These are phyloP conservation scores for Loriculus beryllinus DNA, from an alignment of 2,797 vertebrate species.

Conservation along the genomic window DNA sequence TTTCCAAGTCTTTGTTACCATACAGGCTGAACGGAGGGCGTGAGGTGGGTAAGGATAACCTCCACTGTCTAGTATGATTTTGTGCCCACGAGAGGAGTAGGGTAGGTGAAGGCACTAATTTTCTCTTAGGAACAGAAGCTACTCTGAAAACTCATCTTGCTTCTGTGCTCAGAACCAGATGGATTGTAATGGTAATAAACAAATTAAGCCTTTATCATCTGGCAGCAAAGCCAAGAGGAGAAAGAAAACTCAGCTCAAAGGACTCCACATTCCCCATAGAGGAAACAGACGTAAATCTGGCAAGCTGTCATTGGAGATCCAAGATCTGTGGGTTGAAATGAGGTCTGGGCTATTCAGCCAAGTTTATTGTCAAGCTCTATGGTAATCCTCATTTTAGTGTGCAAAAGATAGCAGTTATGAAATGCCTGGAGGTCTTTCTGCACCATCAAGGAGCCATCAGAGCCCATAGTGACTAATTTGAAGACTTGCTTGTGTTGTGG, in stretches of 20 bases:
- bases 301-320: conserved; percentile 6
- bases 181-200: conserved; percentile 45
- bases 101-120: neutral
- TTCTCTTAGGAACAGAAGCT: conserved; percentile 38
- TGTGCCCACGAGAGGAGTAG: neutral
- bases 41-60: neutral
- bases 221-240: conserved; percentile 43
- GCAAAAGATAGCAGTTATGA: neutral
- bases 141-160: conserved; percentile 6
- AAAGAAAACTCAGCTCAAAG: conserved; percentile 44
- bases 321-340: conserved; percentile 13
- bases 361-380: neutral
- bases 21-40: neutral
- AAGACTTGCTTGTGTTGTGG: neutral
- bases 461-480: neutral
- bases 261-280: conserved; percentile 24
- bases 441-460: neutral
- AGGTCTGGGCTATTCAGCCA: conserved; percentile 21
- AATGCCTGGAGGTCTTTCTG: neutral
- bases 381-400: neutral
- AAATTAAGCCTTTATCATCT: conserved; percentile 63
- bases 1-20: neutral
- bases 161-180: conserved; percentile 52
- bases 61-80: neutral
- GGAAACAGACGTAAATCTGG: conserved; percentile 56